Evolutionary conservation across 2,888 invertebrate species (phyloP), one percentile per base, ranked within the genome.

Genomic region (Ophioninae sp.): DNA sequence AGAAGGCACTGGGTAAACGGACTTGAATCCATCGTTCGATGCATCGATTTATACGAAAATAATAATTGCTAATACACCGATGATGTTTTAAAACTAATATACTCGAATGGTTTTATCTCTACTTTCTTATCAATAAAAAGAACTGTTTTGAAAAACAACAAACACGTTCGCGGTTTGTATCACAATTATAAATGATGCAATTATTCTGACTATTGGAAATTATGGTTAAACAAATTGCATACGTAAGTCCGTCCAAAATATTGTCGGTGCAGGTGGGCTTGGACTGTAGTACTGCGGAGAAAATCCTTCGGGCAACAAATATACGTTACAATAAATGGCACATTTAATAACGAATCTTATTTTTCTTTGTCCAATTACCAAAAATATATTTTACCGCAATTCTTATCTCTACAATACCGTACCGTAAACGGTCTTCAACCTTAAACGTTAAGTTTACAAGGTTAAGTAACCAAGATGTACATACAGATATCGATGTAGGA

Each of bases 1-100:
- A 95, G 85, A 95, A 95, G 90, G 95, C 95, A 8, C 91, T 95
- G 70, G 95, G 95, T 59, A 95, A 95, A 90, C 94, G 94, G 88
- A 92, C 92, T 88, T 91, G 85, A 87, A 87, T 86, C 41, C 21
- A 79, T 13, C 44, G 30, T 37, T 76, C 65, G 39, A 30, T 23
- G 61, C 70, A 23, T 74, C 59, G 74, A 79, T 73, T 70, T 62
- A 64, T 59, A 44, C n/a, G 70, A 81, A 69, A 64, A 76, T 61
- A 81, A 68, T 57, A 77, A 72, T 65, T 74, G 82, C 76, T 79
- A 81, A 74, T 83, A 82, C 81, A 82, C 83, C 83, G 79, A 81
- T 79, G 37, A 82, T 85, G 79, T 84, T 85, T 82, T 82, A 81
- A 81, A 76, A 82, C 74, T 81, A 86, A 86, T 68, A 86, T 41